phyloP scores from a whole-genome alignment of 2,113 vertebrate genomes.

The Crotalus viridis region DNA sequence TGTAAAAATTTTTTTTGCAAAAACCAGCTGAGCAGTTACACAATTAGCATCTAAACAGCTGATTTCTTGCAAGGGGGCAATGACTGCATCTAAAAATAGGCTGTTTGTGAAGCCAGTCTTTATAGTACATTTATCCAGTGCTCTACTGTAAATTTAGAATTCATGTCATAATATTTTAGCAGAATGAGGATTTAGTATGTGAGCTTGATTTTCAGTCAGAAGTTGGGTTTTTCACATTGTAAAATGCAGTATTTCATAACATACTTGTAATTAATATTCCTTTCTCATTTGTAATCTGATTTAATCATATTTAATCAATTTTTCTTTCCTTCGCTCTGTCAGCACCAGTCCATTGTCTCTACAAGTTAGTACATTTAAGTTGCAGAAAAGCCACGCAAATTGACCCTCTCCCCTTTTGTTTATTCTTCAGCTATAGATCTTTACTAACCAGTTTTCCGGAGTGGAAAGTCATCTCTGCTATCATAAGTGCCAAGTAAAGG shows the following conservation, averaged over 20 bases:
- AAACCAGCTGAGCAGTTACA: constrained; percentile 4
- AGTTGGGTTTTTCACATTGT: background rate
- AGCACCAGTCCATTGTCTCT: background rate
- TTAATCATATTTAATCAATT: background rate
- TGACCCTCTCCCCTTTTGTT: background rate
- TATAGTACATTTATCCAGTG: background rate
- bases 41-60: constrained; percentile 3
- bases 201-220: background rate
- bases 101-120: background rate
- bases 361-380: background rate
- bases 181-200: background rate
- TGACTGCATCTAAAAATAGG: background rate
- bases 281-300: background rate
- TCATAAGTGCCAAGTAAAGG: constrained; percentile 88
- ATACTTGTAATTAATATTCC: background rate
- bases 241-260: background rate
- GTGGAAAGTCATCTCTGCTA: constrained; percentile 90
- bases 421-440: accelerated
- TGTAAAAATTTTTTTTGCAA: background rate
- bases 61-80: background rate
- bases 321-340: background rate
- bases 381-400: background rate
- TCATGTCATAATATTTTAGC: background rate
- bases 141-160: background rate
- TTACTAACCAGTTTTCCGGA: constrained; percentile 88